phyloP scores from a whole-genome alignment of 2,888 invertebrate genomes.

The Pachliopta kotzebuea region DNA sequence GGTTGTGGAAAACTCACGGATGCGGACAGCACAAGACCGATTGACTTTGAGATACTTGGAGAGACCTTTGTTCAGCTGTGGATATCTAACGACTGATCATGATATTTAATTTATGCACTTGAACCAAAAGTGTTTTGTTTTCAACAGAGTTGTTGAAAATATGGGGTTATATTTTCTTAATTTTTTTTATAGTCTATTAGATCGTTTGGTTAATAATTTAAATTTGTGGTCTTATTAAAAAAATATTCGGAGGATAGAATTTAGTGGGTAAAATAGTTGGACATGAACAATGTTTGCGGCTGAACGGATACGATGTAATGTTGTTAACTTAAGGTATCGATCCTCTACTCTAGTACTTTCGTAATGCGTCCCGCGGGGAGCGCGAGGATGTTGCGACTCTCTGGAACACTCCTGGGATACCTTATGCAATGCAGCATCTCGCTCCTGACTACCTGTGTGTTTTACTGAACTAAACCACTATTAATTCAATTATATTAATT shows the following conservation, averaged over 20 bases:
- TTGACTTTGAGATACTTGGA: no score
- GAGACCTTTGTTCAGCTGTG: no score
- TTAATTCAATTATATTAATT: slow-evolving; percentile 38
- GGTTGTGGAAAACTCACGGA: no score
- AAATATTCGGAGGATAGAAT: slow-evolving; percentile 5
- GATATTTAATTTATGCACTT: no score
- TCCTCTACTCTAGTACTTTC: slow-evolving; percentile 71
- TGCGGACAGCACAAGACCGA: no score
- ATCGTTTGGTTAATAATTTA: background rate
- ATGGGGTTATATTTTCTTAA: no score
- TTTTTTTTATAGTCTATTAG: no score
- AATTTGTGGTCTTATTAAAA: background rate
- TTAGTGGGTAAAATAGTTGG: slow-evolving; percentile 29
- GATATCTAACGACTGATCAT: no score
- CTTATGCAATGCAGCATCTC: slow-evolving; percentile 72
- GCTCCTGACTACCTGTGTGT: slow-evolving; percentile 37
- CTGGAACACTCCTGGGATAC: slow-evolving; percentile 58
- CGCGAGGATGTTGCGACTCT: slow-evolving; percentile 68
- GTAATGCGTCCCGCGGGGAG: slow-evolving; percentile 72
- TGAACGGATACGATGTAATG: slow-evolving; percentile 55
- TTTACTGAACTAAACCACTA: slow-evolving; percentile 36
- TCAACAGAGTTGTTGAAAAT: no score
- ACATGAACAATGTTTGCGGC: slow-evolving; percentile 47
- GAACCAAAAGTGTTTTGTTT: no score
- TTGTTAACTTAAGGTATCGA: slow-evolving; percentile 68